These are phyloP conservation scores for Drosophila teissieri DNA, from an alignment of 1,140 invertebrate species.

Conservation along the genomic window DNA sequence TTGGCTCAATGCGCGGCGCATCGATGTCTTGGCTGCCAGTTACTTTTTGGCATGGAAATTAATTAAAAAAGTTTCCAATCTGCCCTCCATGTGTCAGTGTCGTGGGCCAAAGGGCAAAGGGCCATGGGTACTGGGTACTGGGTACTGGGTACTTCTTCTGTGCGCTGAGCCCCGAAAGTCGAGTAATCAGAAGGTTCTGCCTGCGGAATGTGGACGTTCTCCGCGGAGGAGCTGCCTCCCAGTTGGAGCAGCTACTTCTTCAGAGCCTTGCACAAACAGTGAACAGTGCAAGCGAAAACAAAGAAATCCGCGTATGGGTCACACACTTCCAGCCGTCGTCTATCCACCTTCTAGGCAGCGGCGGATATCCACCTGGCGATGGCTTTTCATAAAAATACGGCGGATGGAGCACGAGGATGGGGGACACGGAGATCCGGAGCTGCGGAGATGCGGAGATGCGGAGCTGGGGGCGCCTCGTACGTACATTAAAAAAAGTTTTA, in stretches of 20 bases:
- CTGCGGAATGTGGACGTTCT: not conserved
- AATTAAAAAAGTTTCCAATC: constrained; percentile 83
- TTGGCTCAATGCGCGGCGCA: constrained; percentile 43
- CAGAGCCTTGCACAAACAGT: constrained; percentile 8
- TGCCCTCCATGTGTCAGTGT: constrained; percentile 68
- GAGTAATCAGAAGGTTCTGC: not conserved
- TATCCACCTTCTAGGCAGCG: too few relatives aligned
- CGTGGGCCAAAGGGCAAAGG: constrained; percentile 2
- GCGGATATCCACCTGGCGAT: not conserved
- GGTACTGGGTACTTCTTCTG: not conserved
- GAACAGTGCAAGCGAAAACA: constrained; percentile 4
- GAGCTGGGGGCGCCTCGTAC: not conserved
- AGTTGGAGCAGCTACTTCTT: too few relatives aligned
- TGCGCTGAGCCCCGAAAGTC: not conserved
- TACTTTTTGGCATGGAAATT: constrained; percentile 67
- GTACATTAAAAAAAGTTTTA: constrained; percentile 73
- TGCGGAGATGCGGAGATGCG: not conserved
- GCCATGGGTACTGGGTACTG: too few relatives aligned
- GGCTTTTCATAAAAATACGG: constrained; percentile 11
- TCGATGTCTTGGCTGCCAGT: constrained; percentile 7
- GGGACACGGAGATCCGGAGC: not conserved
- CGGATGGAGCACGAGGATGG: not conserved
- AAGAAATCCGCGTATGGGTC: constrained; percentile 5
- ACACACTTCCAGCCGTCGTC: not conserved
- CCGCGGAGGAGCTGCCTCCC: not conserved